These are phyloP conservation scores for Erpetoichthys calabaricus DNA, from an alignment of 2,797 vertebrate genomes.

Conservation along the genomic window DNA sequence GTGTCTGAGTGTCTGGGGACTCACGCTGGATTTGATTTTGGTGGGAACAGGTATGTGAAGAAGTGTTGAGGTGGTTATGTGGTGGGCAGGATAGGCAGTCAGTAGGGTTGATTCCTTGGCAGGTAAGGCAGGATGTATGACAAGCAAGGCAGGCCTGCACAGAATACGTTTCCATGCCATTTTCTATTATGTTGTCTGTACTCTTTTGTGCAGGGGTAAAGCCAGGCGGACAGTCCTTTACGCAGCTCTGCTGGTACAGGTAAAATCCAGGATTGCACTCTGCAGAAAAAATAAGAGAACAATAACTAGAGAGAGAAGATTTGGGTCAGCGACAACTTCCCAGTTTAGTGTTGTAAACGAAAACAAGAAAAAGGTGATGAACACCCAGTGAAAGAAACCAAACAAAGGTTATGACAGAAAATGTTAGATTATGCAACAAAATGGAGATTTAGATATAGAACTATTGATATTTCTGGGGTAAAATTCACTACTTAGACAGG, in stretches of 20 bases:
- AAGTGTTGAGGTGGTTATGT: constrained; percentile 64
- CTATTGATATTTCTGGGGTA: no score
- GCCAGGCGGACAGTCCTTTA: constrained; percentile 70
- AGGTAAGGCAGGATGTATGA: constrained; percentile 73
- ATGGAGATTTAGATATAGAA: not conserved
- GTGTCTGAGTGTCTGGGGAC: constrained; percentile 46
- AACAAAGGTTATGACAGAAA: not conserved
- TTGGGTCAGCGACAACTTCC: constrained; percentile 2
- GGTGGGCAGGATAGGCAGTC: constrained; percentile 79
- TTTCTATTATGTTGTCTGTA: constrained; percentile 56
- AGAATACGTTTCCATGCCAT: constrained; percentile 47
- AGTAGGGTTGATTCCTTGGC: constrained; percentile 47
- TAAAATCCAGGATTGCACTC: constrained; percentile 79
- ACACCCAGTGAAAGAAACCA: not conserved
- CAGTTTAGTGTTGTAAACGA: not conserved
- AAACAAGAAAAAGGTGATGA: not conserved
- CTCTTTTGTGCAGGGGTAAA: constrained; percentile 46
- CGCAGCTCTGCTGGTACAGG: constrained; percentile 75
- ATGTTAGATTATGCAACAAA: not conserved
- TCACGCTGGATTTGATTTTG: constrained; percentile 78
- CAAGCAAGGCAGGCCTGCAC: constrained; percentile 70
- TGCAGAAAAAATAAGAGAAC: constrained; percentile 26
- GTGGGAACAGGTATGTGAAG: constrained; percentile 64
- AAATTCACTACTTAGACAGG: no score
- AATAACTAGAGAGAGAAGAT: constrained; percentile 5